Percentiles rank a stretch among this genome's conserved stretches.
Conservation (phyloP, 2,888 invertebrate species). For the Cosmopolites sordidus region DNA sequence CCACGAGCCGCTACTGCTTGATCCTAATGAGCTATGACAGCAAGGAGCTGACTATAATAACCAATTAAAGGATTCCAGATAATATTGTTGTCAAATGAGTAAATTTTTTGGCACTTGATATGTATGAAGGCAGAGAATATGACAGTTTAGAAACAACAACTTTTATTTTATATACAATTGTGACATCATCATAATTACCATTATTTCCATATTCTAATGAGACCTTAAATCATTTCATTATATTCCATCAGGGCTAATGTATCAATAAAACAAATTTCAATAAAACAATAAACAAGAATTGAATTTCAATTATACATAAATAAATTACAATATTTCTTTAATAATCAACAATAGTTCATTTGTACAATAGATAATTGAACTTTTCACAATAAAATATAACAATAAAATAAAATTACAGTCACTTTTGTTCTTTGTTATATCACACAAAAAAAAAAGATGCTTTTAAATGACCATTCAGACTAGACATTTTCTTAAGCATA, state of each 20-base stretch:
- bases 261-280: neutral
- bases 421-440: conserved; percentile 3
- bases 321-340: conserved; percentile 6
- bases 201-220: conserved; percentile 4
- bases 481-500: too few species aligned
- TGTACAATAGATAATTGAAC: conserved; percentile 4
- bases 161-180: conserved; percentile 5
- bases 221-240: conserved; percentile 5
- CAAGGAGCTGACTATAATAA: too few species aligned
- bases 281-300: conserved; percentile 8
- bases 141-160: conserved; percentile 16
- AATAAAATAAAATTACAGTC: conserved; percentile 15
- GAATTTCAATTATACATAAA: conserved; percentile 9
- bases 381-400: conserved; percentile 7
- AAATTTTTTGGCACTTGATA: too few species aligned
- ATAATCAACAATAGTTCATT: conserved; percentile 7
- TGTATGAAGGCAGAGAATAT: too few species aligned
- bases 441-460: too few species aligned
- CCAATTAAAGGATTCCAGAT: too few species aligned
- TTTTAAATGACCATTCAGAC: too few species aligned
- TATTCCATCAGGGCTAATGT: too few species aligned
- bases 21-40: too few species aligned
- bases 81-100: too few species aligned
- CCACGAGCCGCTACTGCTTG: too few species aligned
- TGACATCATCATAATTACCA: conserved; percentile 5